Evolutionary conservation across 1,140 invertebrate genomes (phyloP), one percentile per base, ranked within the genome.

Genomic region (Aphelinus atriplicis): DNA sequence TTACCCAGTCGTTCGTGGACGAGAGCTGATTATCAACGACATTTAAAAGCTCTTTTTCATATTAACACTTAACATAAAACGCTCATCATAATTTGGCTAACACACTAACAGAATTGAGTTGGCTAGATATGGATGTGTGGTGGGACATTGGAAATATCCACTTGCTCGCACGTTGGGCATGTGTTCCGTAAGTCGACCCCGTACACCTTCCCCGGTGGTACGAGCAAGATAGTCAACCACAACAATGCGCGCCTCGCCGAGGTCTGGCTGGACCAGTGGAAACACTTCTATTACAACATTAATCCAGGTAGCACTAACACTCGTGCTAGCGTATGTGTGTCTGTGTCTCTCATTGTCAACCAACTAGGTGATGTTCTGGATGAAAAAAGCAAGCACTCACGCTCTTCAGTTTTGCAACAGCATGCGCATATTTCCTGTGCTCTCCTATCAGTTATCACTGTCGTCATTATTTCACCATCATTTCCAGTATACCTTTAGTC

Each of bases 101-200:
- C 73, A 63, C 55, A 77, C 75, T 81, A 79, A 81, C 80, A 79
- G 75, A 77, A 73, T 72, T 77, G 85, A 87, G 85, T 88, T 86
- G 86, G 87, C 84, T 90, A 97, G 96, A 95, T 97, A 85, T 98
- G 96, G 97, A 97, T 97, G 96, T 98, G 97, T 91, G 97, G 97
- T 81, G 96, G 96, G 79, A 91, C 91, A 74, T 90, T 97, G 89
- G 95, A 97, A 90, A 97, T 97, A 81, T 91, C 93, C 79, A 95
- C 96, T 80, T 97, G 96, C 88, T 96, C 95, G 79, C 94, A 96
- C 89, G 96, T 97, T 80, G 95, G 96, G 80, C 97, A 98, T 90
- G 97, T 99, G 80, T 99, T 99, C 91, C 93, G 98, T 84, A 99
- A 99, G 91, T 97, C 97, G 81, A 99, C 97, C 80, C 98, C 98